Conservation (phyloP, 1,140 invertebrate species). For the Rhizoglyphus robini region DNA sequence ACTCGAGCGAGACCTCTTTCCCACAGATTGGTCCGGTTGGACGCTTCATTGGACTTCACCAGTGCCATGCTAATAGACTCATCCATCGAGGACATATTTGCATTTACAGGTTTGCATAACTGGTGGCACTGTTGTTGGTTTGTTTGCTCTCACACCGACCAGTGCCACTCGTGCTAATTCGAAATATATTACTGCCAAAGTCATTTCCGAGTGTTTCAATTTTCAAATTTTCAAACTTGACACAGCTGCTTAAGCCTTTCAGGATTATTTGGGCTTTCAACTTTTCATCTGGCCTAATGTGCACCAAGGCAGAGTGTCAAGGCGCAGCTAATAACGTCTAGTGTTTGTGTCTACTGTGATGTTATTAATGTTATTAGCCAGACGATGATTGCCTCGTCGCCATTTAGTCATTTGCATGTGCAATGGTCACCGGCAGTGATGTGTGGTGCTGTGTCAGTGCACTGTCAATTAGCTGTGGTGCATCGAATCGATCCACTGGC, state of each 20-base stretch:
- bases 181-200: slow-evolving; percentile 8
- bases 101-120: too few species aligned
- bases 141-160: too few species aligned
- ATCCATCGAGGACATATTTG: too few species aligned
- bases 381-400: not conserved
- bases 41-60: too few species aligned
- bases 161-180: not conserved
- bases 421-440: not conserved
- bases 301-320: not conserved
- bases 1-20: too few species aligned
- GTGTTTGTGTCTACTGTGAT: not conserved
- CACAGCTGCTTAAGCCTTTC: not conserved
- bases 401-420: not conserved
- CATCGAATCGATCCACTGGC: not conserved
- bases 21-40: too few species aligned
- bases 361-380: slow-evolving; percentile 1
- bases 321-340: not conserved
- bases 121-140: too few species aligned
- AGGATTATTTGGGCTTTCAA: slow-evolving; percentile 8
- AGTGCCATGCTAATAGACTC: too few species aligned
- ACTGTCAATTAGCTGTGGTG: not conserved
- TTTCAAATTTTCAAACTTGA: slow-evolving; percentile 11
- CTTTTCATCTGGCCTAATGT: slow-evolving; percentile 1
- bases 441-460: not conserved
- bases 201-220: not conserved